Conservation (phyloP, 2,888 invertebrate genomes). For the Abrostola triplasia region DNA sequence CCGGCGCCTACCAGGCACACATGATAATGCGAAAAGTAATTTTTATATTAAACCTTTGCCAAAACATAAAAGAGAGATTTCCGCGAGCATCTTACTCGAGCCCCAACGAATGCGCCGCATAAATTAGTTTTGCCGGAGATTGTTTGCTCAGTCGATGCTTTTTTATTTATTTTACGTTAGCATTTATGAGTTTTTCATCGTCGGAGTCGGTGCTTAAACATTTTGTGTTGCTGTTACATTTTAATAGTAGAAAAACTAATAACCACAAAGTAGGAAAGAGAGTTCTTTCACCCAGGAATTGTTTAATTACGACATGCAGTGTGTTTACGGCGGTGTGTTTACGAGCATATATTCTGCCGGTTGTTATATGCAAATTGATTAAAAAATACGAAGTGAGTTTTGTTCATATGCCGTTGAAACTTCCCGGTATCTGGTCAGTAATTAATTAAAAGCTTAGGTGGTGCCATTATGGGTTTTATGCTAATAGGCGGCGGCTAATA, state of each 20-base stretch:
- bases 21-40: constrained; percentile 86
- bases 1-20: constrained; percentile 74
- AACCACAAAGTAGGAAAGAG: constrained; percentile 27
- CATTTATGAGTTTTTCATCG: constrained; percentile 81
- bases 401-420: constrained; percentile 64
- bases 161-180: constrained; percentile 79
- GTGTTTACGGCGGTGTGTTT: constrained; percentile 37
- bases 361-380: constrained; percentile 70
- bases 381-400: constrained; percentile 66
- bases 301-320: constrained; percentile 60
- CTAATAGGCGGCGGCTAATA: constrained; percentile 82
- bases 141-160: constrained; percentile 80
- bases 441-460: constrained; percentile 85
- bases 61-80: constrained; percentile 85
- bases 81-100: constrained; percentile 70
- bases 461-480: constrained; percentile 84
- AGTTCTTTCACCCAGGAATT: constrained; percentile 53
- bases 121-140: constrained; percentile 87
- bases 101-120: constrained; percentile 79
- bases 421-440: constrained; percentile 75
- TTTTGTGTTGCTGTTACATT: constrained; percentile 55
- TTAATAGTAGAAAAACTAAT: constrained; percentile 53
- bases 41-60: constrained; percentile 86
- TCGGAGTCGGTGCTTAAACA: constrained; percentile 52
- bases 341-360: constrained; percentile 47